Base-by-base conservation (phyloP, 2,888 invertebrate species). In the Mythimna lalbum region DNA sequence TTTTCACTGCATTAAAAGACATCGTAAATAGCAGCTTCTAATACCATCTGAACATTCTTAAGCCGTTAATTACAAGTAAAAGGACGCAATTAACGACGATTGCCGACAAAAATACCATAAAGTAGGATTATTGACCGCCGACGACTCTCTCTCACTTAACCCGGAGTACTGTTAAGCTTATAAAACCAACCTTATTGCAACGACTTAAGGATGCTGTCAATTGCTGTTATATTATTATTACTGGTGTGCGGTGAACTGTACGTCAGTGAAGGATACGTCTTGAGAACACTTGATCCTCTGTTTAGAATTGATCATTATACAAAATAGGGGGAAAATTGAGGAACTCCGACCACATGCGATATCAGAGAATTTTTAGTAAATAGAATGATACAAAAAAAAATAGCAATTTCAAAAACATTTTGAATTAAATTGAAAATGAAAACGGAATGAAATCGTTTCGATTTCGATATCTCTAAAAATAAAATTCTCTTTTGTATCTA, bases 261-360 rank as follows among this genome's bases (percentile, higher is more conserved):
- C 74, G 61, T 81, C 81, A 85, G 87, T 89, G 90, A 90, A 88
- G 86, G 70, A 78, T 84, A 78, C 82, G 80, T 84, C 86, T 88
- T 82, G 84, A 88, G 87, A 86, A 83, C 84, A 82, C 83, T 84
- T 77, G 88, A 90, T 89, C 85, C 83, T 83, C 80, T 80, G 85
- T 86, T 86, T 84, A 68, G 79, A 87, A 5, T 43, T 43, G 17
- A 43, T 17, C 17, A 17, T 17, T 17, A 17, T 17, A 43, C 43
- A 43, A 43, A 43, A 43, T 17, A 43, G 5, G 17, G 43, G 43
- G 4, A 4, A 43, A 43, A 43, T 43, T 14, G 1, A 17, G 5
- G 4, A 43, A 43, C 17, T 2, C 43, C 4, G 4, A 43, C 17
- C 17, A 5, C 4, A 4, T 43, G 1, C 17, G 17, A 17, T 17